Conservation (phyloP, 2,888 invertebrate species). For the Scrobipalpa atriplicella region DNA sequence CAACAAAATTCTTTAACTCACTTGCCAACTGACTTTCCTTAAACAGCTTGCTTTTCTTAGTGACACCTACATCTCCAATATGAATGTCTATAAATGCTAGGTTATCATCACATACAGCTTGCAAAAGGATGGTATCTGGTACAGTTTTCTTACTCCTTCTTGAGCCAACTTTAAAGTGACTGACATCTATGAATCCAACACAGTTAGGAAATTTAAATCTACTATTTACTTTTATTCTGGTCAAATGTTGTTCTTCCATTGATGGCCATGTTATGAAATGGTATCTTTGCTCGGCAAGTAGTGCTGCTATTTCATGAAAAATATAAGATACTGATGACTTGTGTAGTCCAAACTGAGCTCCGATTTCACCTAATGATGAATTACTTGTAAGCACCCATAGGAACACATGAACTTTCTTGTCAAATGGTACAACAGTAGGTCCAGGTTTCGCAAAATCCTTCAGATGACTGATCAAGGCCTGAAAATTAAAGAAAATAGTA, state of each 20-base stretch:
- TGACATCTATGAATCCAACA: constrained; percentile 73
- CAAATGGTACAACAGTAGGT: constrained; percentile 54
- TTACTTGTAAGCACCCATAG: constrained; percentile 66
- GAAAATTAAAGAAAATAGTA: constrained; percentile 43
- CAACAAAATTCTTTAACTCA: constrained; percentile 65
- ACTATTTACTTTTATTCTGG: constrained; percentile 70
- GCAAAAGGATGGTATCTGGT: constrained; percentile 61
- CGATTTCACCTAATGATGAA: constrained; percentile 65
- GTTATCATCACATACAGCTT: constrained; percentile 75
- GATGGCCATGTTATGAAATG: constrained; percentile 72
- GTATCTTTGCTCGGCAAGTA: constrained; percentile 59
- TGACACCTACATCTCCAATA: constrained; percentile 62
- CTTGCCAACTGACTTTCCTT: constrained; percentile 62
- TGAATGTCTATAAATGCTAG: constrained; percentile 68
- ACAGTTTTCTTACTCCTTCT: constrained; percentile 55
- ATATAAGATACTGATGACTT: constrained; percentile 70
- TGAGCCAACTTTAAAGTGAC: constrained; percentile 64
- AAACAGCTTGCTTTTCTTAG: constrained; percentile 64
- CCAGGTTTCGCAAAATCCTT: constrained; percentile 51
- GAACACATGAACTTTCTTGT: constrained; percentile 73
- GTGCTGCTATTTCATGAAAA: constrained; percentile 65
- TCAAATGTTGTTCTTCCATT: constrained; percentile 69
- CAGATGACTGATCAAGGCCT: constrained; percentile 62
- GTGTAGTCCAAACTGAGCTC: constrained; percentile 64
- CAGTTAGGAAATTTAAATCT: constrained; percentile 72